Conservation (phyloP, 2,113 vertebrate genomes). For the Columba janthina region DNA sequence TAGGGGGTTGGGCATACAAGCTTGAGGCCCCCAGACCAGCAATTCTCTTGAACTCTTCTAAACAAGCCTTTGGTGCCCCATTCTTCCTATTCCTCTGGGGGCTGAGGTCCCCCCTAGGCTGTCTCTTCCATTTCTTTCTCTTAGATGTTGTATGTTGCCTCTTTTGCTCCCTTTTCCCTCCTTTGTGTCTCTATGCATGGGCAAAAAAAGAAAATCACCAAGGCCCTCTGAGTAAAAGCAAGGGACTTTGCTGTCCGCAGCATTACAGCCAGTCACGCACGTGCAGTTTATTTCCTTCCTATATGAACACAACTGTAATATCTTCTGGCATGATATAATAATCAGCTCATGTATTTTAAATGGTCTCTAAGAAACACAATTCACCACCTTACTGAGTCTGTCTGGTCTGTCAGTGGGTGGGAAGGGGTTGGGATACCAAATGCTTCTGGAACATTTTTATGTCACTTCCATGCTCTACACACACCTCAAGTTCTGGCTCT, state of each 20-base stretch:
- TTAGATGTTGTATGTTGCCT: conserved; percentile 32
- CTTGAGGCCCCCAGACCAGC: conserved; percentile 26
- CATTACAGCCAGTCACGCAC: conserved; percentile 9
- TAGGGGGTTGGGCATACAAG: conserved; percentile 7
- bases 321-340: conserved; percentile 53
- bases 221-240: conserved; percentile 22
- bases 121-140: conserved; percentile 32
- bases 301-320: conserved; percentile 32
- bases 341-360: conserved; percentile 59
- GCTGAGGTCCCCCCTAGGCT: conserved; percentile 13
- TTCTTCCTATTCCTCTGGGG: background rate
- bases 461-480: background rate
- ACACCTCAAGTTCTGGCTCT: background rate
- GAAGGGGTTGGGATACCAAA: background rate
- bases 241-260: conserved; percentile 18
- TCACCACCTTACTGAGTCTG: conserved; percentile 43
- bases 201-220: conserved; percentile 31
- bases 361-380: conserved; percentile 44
- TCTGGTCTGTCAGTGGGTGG: conserved; percentile 22
- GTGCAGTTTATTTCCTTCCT: conserved; percentile 34
- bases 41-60: conserved; percentile 23
- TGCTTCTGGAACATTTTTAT: background rate
- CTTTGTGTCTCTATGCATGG: conserved; percentile 46
- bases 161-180: background rate
- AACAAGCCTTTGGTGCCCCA: background rate